Evolutionary conservation across 2,113 vertebrate species (phyloP), one percentile per base, ranked within the genome.

Genomic region (Hemichromis elongatus): DNA sequence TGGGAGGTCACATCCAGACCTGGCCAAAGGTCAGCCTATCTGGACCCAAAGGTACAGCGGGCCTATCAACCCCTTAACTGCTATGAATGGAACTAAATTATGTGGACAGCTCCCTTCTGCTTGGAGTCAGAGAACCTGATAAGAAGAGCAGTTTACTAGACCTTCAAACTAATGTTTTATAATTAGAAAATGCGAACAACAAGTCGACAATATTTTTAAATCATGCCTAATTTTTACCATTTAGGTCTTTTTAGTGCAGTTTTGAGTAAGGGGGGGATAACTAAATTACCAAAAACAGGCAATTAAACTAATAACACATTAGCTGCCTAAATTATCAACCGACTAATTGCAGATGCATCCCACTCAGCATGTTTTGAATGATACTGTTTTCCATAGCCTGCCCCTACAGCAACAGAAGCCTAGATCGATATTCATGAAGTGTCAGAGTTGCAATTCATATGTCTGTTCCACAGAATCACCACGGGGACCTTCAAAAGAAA

Each of bases 1-100:
- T 95, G 94, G 86, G 91, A 92, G 96, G 95, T 94, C 94, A 92
- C 70, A 87, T 88, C 68, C 86, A 90, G 81, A 86, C 82, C 54
- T 81, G 89, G 68, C 21, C 81, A 90, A 82, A 92, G 93, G 94
- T 95, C 93, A 88, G 80, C 66, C 53, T 94, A 94, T 93, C 91
- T 89, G 79, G 59, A 86, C 75, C 88, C 42, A 42, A 37, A 89
- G 92, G 88, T 90, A 86, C 79, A 86, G 89, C 28, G 33, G 21
- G 33, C 30, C 89, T 88, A 93, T 95, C 93, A 86, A 79, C 68
- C 79, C 21, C 57, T 75, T 66, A 79, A 89, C 37, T 30, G 68
- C 63, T 70, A 33, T 35, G 84, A 90, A 88, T 56, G 28, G 66
- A 83, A 83, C 47, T 89, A 89, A 93, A 93, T 94, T 87, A 91